Evolutionary conservation across 2,113 vertebrate species (phyloP), one percentile per base, ranked within the genome.

Genomic region (Falco punctatus): DNA sequence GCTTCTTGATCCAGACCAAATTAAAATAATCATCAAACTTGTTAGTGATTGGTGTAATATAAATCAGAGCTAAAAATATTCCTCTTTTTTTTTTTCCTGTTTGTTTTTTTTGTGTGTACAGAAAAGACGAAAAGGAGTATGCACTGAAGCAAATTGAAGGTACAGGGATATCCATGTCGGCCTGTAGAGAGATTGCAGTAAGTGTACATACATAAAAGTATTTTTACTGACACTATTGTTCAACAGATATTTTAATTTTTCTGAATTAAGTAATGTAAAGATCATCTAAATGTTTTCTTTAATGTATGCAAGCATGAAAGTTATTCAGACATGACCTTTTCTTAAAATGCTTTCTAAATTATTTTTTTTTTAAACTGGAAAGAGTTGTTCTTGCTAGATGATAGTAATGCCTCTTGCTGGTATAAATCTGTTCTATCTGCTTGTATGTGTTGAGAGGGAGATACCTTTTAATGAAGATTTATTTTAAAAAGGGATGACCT

Each of bases 141-240:
- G 98, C 98, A 96, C 90, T 98, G 97, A 98, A 98, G 97, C 98
- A 98, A 97, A 98, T 98, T 95, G 98, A 98, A 98, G 98, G 98
- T 96, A 98, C 98, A 97, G 98, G 98, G 92, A 98, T 98, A 98
- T 98, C 98, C 96, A 98, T 98, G 98, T 98, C 98, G 38, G 98
- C 98, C 82, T 98, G 98, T 97, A 98, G 98, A 98, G 98, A 98
- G 97, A 98, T 98, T 97, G 98, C 98, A 98, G 98, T 98, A 98
- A 98, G 98, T 98, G 89, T 81, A 94, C 81, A 90, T 88, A 77
- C 93, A 89, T 19, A 19, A 48, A 89, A 97, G 54, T 87, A 54
- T 82, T 84, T 92, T 95, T 75, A 80, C 62, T 95, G 46, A 80
- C 8, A 5, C 88, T 80, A 42, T 89, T 87, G 44, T 28, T 88